These are phyloP conservation scores for Palythoa caribaeorum DNA, from an alignment of 92 coral and sea anemone species.

Conservation along the genomic window DNA sequence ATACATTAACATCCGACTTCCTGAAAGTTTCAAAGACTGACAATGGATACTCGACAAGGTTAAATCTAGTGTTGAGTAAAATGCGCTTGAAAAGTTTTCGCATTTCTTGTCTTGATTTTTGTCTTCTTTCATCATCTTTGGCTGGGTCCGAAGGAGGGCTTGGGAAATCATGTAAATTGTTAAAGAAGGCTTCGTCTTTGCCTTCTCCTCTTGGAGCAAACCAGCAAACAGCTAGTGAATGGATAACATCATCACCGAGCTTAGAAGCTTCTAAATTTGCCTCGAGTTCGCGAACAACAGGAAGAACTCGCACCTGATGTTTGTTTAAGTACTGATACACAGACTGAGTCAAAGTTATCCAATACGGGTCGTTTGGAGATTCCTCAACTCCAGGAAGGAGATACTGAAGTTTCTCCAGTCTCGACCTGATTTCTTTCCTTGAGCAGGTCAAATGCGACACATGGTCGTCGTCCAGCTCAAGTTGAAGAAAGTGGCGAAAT, in stretches of 20 bases:
- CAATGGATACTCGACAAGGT: constrained; percentile 55
- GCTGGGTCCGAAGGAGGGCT: too few species aligned
- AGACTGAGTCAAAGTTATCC: constrained; percentile 26
- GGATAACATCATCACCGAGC: background rate
- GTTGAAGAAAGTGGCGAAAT: constrained; percentile 51
- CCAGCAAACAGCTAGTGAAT: constrained; percentile 30
- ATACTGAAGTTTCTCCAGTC: background rate
- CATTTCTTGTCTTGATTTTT: background rate
- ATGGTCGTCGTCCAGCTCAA: constrained; percentile 19
- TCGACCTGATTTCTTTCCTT: background rate
- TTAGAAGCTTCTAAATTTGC: background rate
- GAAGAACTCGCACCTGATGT: constrained; percentile 61
- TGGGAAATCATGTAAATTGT: too few species aligned
- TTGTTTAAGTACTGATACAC: constrained; percentile 27
- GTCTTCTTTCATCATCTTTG: background rate
- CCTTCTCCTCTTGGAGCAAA: constrained; percentile 59
- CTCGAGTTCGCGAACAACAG: constrained; percentile 54
- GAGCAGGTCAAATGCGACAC: constrained; percentile 15
- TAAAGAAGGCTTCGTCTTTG: constrained; percentile 20
- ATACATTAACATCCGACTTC: constrained; percentile 46
- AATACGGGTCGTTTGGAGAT: constrained; percentile 13
- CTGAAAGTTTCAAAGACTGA: constrained; percentile 18
- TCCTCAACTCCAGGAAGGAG: constrained; percentile 45
- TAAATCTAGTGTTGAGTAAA: constrained; percentile 71
- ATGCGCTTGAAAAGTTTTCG: constrained; percentile 36